phyloP scores from a whole-genome alignment of 2,888 invertebrate species.

The Synergus gifuensis region DNA sequence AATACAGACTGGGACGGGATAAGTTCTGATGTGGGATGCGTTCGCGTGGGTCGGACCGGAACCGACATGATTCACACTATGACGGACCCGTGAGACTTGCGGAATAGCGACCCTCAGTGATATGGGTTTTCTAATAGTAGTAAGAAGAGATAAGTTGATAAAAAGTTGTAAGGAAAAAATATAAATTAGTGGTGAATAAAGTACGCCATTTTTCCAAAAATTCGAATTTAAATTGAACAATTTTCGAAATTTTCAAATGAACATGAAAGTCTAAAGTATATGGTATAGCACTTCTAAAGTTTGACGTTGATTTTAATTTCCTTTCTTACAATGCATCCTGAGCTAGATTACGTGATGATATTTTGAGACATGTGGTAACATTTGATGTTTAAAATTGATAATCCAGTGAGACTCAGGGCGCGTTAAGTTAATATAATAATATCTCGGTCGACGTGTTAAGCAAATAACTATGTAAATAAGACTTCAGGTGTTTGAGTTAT shows the following conservation, averaged over 20 bases:
- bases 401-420: conserved; percentile 18
- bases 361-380: neutral
- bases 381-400: conserved; percentile 3
- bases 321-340: neutral
- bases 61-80: conserved; percentile 75
- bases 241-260: neutral
- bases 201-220: too few relatives aligned
- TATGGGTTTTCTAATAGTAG: conserved; percentile 32
- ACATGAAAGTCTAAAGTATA: neutral
- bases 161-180: neutral
- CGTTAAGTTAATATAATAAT: conserved; percentile 34
- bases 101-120: conserved; percentile 60
- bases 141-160: conserved; percentile 25
- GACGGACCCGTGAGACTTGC: conserved; percentile 65
- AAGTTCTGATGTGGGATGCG: conserved; percentile 52
- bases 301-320: neutral
- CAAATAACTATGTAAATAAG: conserved; percentile 37
- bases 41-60: conserved; percentile 77
- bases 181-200: neutral
- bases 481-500: conserved; percentile 7
- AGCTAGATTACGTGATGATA: neutral
- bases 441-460: conserved; percentile 27
- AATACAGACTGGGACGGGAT: conserved; percentile 48
- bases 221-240: neutral
- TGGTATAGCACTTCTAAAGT: neutral